These are phyloP conservation scores for Zaprionus lachaisei DNA, from an alignment of 1,140 invertebrate genomes.

Conservation along the genomic window DNA sequence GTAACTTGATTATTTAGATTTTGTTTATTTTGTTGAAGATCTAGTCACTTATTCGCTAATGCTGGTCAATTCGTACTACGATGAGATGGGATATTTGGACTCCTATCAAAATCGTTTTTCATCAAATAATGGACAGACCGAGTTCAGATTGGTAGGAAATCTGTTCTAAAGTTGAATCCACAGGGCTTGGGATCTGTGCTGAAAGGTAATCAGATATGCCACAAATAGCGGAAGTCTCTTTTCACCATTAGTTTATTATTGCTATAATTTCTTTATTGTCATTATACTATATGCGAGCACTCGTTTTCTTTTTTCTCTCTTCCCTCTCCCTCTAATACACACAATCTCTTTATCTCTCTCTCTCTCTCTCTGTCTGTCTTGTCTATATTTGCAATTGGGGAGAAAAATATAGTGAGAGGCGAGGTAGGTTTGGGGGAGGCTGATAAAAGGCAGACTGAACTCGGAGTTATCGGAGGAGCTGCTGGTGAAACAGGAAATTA, in stretches of 20 bases:
- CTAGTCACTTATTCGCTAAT: slow-evolving; percentile 18
- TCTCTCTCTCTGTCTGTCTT: slow-evolving; percentile 1
- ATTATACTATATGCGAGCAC: slow-evolving; percentile 60
- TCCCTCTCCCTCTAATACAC: slow-evolving; percentile 2
- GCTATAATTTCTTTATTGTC: slow-evolving; percentile 81
- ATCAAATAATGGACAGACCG: no score
- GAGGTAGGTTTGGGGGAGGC: not conserved
- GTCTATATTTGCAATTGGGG: slow-evolving; percentile 60
- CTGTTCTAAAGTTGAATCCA: no score
- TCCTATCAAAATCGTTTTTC: not conserved
- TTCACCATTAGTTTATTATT: slow-evolving; percentile 73
- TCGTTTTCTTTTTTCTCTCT: not conserved
- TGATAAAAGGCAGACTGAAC: slow-evolving; percentile 39
- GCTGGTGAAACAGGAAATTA: slow-evolving; percentile 72
- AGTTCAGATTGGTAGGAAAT: not conserved
- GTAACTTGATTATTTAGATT: not conserved
- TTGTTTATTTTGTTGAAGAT: slow-evolving; percentile 1
- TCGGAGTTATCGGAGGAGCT: slow-evolving; percentile 26
- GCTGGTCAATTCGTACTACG: slow-evolving; percentile 25
- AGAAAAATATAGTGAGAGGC: slow-evolving; percentile 40
- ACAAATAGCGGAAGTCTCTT: slow-evolving; percentile 67
- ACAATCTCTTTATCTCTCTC: not conserved
- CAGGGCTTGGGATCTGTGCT: not conserved
- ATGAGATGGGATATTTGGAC: slow-evolving; percentile 10
- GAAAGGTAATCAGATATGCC: slow-evolving; percentile 72